A percentile compares a stretch with the other conserved stretches of the same genome.
These are phyloP conservation scores for Galemys pyrenaicus DNA, from an alignment of 2,113 vertebrate species.

Conservation along the genomic window DNA sequence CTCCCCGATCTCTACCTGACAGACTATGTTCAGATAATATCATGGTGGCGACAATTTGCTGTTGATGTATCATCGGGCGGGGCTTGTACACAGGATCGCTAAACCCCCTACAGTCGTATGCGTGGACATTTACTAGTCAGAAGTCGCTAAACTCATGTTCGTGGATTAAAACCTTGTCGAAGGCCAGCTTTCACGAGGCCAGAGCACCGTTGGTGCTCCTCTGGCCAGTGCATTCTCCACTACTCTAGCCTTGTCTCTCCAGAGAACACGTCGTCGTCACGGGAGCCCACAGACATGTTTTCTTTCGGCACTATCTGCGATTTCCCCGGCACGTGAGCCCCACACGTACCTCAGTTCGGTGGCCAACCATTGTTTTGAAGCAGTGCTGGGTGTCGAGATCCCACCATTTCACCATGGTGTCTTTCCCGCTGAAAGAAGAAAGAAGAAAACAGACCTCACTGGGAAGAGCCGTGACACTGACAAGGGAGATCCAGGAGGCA, in stretches of 20 bases:
- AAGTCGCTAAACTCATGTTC: not conserved
- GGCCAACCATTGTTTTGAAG: slow-evolving; percentile 97
- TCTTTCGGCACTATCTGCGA: not conserved
- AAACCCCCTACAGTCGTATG: not conserved
- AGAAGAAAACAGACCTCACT: not conserved
- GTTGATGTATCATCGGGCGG: not conserved
- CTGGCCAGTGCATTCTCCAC: not conserved
- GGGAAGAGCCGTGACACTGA: not conserved
- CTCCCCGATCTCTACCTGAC: not conserved
- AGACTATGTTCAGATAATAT: not conserved
- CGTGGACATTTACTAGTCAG: not conserved
- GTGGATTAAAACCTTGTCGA: not conserved
- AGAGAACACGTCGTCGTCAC: rapidly evolving
- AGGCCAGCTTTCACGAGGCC: not conserved
- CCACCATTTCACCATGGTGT: slow-evolving; percentile 98
- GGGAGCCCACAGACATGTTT: not conserved
- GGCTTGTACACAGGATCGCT: not conserved
- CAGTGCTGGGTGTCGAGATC: slow-evolving; percentile 98
- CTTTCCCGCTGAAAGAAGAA: slow-evolving; percentile 90
- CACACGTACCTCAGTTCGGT: slow-evolving; percentile 92
- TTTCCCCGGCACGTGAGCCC: not conserved
- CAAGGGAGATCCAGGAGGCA: not conserved
- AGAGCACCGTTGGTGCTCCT: not conserved
- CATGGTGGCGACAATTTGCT: not conserved
- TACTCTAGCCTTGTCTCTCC: not conserved